Evolutionary conservation across 2,113 vertebrate genomes (phyloP), one percentile per base, ranked within the genome.

Genomic region (Protobothrops mucrosquamatus): DNA sequence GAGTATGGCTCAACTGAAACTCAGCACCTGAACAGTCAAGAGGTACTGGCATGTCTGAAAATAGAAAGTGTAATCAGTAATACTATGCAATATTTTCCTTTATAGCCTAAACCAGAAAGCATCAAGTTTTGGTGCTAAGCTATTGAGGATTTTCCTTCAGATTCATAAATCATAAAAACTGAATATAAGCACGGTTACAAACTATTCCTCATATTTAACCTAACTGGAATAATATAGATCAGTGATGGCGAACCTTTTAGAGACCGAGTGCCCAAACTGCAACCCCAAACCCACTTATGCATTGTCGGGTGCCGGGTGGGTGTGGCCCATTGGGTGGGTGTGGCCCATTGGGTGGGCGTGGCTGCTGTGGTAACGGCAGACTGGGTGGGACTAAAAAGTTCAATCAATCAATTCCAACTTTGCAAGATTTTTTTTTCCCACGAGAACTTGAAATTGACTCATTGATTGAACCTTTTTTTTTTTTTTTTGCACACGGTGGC

Each of bases 31-130:
- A 92, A 20, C 96, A 95, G 91, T 98, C 98, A 39, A 97, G 88
- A 3, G 96, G 95, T 85, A 98, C 94, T 0, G 98, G 98, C 98
- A 99, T 98, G 34, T 90, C 95, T 64, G 39, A 86, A 86, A 93
- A n/a, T 34, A 87, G n/a, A 64, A 87, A 24, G 26, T 43, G 7
- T 51, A 59, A 8, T 86, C 29, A 54, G 20, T 81, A 26, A 7
- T 15, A 74, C 26, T 92, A 57, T 54, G 81, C 39, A 48, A 34
- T 39, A 81, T 34, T 23, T 55, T 46, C 26, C 3, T 51, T 59
- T 23, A 89, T 46, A 29, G 86, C 26, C 26, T 24, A 52, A 52
- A 29, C 29, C 46, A 52, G 12, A 87, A 26, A 29, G 26, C 61
- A 89, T 20, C 6, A n/a, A 52, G 24, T 56, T 22, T 29, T 34